Evolutionary conservation across 1,140 invertebrate species (phyloP), one percentile per base, ranked within the genome.

Genomic region (Ceratina australensis): DNA sequence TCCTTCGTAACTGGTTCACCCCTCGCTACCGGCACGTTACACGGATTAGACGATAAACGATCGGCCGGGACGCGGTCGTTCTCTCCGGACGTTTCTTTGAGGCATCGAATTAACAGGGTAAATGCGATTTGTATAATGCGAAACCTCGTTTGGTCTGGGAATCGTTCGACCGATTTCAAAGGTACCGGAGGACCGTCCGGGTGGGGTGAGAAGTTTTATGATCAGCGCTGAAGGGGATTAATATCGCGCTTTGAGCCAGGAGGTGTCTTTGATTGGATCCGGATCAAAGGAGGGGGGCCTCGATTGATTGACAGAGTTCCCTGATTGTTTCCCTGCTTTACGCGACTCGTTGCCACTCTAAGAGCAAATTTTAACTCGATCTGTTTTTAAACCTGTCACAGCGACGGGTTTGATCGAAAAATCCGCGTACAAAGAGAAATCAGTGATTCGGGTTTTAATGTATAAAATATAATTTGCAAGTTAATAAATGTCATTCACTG

Each of bases 41-140:
- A 24, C 42, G 73, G 61, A 71, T 77, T 71, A 77, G 57, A 66
- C 33, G 74, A 71, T 71, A 56, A 77, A 77, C 74, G 57, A 77
- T 78, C 68, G 49, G n/a, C 49, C 33, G 33, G 33, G 33, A 42
- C 33, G 28, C 28, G 2, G 28, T 2, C 28, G 28, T 16, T 52
- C 47, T 3, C 16, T 7, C 2, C 0, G 16, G 15, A 33, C 33
- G 63, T 26, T 66, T 52, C 65, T 61, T 33, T 20, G 26, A 16
- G 54, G 49, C 54, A 20, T 50, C 42, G 54, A 67, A 60, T 68
- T 75, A 75, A 68, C 64, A 42, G 20, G 24, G 16, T 10, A 33
- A 75, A 75, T n/a, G 65, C 54, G 73, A 75, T 67, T 59, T 33
- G 54, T 33, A 75, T 68, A 60, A 75, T n/a, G n/a, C 52, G 72